Conservation (phyloP, 2,888 invertebrate species). For the Melolontha melolontha region DNA sequence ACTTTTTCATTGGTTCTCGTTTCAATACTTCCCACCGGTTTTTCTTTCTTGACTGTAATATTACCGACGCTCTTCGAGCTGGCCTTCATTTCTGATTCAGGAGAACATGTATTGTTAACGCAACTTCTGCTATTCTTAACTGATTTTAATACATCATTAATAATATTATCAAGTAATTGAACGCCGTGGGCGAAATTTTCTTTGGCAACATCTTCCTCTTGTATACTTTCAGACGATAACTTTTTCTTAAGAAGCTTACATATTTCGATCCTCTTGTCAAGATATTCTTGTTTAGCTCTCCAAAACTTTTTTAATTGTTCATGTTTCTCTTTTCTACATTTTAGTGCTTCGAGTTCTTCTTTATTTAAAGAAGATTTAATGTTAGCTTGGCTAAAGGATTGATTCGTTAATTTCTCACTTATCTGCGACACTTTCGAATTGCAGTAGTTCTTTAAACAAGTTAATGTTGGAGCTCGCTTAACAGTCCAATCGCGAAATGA, state of each 20-base stretch:
- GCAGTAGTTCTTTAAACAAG: slow-evolving; percentile 42
- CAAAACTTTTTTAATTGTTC: slow-evolving; percentile 50
- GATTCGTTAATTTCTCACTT: slow-evolving; percentile 38
- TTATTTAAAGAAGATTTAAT: slow-evolving; percentile 21
- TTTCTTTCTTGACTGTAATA: not conserved
- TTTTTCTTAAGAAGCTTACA: slow-evolving; percentile 48
- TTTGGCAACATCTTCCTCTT: slow-evolving; percentile 1
- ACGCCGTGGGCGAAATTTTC: slow-evolving; percentile 37
- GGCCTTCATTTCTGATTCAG: not conserved
- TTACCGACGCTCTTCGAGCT: slow-evolving; percentile 31
- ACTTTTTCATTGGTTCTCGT: not conserved
- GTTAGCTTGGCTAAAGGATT: slow-evolving; percentile 17
- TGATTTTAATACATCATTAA: slow-evolving; percentile 38
- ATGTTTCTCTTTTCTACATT: slow-evolving; percentile 49
- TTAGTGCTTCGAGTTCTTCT: slow-evolving; percentile 45
- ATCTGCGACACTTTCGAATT: slow-evolving; percentile 41
- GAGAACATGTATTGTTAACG: slow-evolving; percentile 1
- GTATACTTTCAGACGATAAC: slow-evolving; percentile 20
- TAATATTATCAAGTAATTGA: slow-evolving; percentile 40
- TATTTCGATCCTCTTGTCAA: slow-evolving; percentile 51
- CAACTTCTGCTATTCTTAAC: slow-evolving; percentile 38
- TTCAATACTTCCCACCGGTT: slow-evolving; percentile 1
- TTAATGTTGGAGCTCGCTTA: slow-evolving; percentile 42
- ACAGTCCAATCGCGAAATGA: slow-evolving; percentile 42
- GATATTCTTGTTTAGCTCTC: slow-evolving; percentile 52